Percentiles rank a stretch among this genome's conserved stretches.
Conservation (phyloP, 1,140 invertebrate genomes). For the Drosophila auraria region DNA sequence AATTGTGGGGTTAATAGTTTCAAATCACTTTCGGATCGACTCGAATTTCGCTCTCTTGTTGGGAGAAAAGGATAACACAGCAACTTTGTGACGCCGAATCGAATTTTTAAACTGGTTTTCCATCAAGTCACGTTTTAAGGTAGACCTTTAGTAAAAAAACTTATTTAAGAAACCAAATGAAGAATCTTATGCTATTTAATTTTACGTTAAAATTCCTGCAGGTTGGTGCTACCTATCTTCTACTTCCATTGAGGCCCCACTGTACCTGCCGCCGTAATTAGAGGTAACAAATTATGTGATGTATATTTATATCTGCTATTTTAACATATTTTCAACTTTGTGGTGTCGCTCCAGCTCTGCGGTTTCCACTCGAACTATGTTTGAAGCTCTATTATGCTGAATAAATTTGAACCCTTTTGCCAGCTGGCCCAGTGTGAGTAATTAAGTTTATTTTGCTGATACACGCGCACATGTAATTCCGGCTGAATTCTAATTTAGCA, state of each 20-base stretch:
- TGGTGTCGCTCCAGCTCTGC: conserved; percentile 33
- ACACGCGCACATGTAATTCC: conserved; percentile 44
- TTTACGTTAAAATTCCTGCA: no score
- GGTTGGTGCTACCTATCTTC: no score
- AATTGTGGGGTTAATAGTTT: conserved; percentile 64
- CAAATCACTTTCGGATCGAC: conserved; percentile 62
- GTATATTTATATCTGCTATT: conserved; percentile 28
- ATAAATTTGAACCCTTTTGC: conserved; percentile 47
- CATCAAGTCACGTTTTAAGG: no score
- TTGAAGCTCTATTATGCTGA: conserved; percentile 39
- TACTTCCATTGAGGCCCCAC: no score
- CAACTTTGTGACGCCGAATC: neutral
- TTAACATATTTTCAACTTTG: conserved; percentile 31
- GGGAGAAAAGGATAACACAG: neutral
- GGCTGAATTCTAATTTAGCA: conserved; percentile 47
- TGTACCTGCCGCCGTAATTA: conserved; percentile 19
- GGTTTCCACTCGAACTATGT: conserved; percentile 44
- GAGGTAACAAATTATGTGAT: conserved; percentile 28
- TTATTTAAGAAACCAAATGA: no score
- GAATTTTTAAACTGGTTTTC: neutral
- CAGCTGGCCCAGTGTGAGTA: conserved; percentile 42
- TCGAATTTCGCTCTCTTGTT: neutral
- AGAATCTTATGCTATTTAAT: no score
- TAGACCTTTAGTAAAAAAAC: no score
- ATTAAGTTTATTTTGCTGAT: conserved; percentile 56